A percentile compares a stretch with the other conserved stretches of the same genome.
These are phyloP conservation scores for Gastracanthus pulcherrimus DNA, from an alignment of 2,888 invertebrate species.

Conservation along the genomic window DNA sequence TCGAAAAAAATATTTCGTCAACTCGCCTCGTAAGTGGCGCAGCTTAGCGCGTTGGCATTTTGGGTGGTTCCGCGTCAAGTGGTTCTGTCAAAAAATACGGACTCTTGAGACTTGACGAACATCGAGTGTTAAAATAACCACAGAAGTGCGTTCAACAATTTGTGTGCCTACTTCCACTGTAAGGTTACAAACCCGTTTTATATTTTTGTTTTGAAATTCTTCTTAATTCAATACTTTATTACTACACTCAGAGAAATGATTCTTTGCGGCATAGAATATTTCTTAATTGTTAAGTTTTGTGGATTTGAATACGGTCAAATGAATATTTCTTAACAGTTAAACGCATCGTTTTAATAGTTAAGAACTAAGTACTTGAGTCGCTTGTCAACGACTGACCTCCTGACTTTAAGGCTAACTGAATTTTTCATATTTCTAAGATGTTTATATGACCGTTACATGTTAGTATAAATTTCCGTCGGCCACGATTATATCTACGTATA, in stretches of 20 bases:
- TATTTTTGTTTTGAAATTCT: background rate
- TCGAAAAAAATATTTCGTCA: constrained; percentile 20
- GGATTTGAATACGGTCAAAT: too few relatives aligned
- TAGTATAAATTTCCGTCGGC: too few relatives aligned
- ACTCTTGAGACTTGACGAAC: background rate
- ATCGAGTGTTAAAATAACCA: constrained; percentile 18
- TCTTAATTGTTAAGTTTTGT: too few relatives aligned
- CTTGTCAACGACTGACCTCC: too few relatives aligned
- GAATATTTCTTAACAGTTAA: too few relatives aligned
- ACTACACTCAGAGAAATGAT: background rate
- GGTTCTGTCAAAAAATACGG: background rate
- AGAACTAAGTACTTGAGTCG: too few relatives aligned
- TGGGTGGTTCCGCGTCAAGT: background rate
- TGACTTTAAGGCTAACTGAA: too few relatives aligned
- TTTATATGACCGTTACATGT: too few relatives aligned
- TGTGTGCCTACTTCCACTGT: background rate
- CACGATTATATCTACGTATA: too few relatives aligned
- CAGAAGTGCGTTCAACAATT: background rate
- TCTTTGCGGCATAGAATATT: too few relatives aligned
- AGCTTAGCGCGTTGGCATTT: background rate
- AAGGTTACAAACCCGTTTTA: background rate
- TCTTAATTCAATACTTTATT: background rate
- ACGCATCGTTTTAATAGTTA: too few relatives aligned
- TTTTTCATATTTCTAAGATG: too few relatives aligned
- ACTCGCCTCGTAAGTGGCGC: constrained; percentile 9